Evolutionary conservation across 2,888 invertebrate genomes (phyloP).

Genomic region (Philopedon plagiatum): DNA sequence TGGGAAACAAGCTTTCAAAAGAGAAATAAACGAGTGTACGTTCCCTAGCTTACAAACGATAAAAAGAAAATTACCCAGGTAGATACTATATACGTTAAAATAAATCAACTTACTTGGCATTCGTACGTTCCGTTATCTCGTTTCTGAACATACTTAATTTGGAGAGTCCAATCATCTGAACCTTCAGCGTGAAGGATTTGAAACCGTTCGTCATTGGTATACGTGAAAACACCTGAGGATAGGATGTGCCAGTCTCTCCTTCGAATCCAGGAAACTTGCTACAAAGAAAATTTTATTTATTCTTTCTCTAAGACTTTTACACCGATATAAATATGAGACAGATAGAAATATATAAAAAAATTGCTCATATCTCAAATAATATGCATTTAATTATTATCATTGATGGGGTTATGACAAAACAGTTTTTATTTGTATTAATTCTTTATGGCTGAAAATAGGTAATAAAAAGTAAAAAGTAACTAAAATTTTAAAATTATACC

Average conservation of each 20-base stretch:
- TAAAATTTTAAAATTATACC: too few species aligned
- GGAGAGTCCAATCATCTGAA: constrained; percentile 93
- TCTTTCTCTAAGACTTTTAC: neutral
- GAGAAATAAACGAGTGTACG: neutral
- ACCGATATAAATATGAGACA: too few species aligned
- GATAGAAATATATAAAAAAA: too few species aligned
- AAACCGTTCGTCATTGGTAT: constrained; percentile 92
- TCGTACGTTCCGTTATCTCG: constrained; percentile 95
- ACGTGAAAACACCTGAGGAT: constrained; percentile 90
- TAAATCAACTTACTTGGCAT: constrained; percentile 81
- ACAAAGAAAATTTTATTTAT: constrained; percentile 50
- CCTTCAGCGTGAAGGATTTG: constrained; percentile 86
- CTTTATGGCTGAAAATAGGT: too few species aligned
- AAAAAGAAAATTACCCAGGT: constrained; percentile 4
- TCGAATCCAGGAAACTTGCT: constrained; percentile 94
- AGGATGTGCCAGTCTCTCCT: constrained; percentile 94
- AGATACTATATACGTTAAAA: constrained; percentile 16
- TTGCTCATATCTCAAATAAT: too few species aligned
- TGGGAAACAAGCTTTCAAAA: neutral
- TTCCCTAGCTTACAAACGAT: neutral
- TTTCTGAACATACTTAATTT: constrained; percentile 94
- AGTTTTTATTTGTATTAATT: too few species aligned
- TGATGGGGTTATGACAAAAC: too few species aligned
- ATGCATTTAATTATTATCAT: too few species aligned
- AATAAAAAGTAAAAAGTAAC: too few species aligned